These are phyloP conservation scores for Sinelater perroti DNA, from an alignment of 2,888 invertebrate genomes.

Conservation along the genomic window DNA sequence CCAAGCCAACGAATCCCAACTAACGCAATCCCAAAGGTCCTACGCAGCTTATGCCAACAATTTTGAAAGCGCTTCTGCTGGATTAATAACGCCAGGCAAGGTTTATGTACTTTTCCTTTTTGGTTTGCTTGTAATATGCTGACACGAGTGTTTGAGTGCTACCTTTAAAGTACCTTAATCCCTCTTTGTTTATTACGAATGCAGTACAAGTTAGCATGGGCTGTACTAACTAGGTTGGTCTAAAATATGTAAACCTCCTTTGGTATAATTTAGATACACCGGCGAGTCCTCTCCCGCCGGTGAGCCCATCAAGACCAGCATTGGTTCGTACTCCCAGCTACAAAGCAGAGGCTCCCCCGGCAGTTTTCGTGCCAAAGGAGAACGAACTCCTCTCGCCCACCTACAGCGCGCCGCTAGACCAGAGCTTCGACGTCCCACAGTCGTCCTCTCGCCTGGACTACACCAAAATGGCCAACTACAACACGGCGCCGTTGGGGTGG, in stretches of 20 bases:
- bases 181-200: background rate
- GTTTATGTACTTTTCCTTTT: slow-evolving; percentile 3
- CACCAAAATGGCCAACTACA: slow-evolving; percentile 69
- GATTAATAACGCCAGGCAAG: slow-evolving; percentile 24
- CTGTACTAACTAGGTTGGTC: background rate
- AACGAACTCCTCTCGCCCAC: slow-evolving; percentile 45
- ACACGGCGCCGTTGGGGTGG: slow-evolving; percentile 87
- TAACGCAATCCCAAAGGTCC: background rate
- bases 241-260: background rate
- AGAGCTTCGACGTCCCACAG: slow-evolving; percentile 41
- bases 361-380: slow-evolving; percentile 56
- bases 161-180: background rate
- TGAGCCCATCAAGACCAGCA: slow-evolving; percentile 7
- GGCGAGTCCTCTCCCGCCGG: slow-evolving; percentile 23
- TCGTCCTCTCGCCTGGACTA: slow-evolving; percentile 50
- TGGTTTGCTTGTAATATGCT: background rate
- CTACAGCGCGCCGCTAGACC: slow-evolving; percentile 27
- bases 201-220: no score
- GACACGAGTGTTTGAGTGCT: background rate
- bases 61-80: slow-evolving; percentile 12
- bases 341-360: slow-evolving; percentile 51
- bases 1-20: background rate
- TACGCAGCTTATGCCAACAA: background rate
- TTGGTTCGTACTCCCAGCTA: slow-evolving; percentile 49
- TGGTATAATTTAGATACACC: slow-evolving; percentile 10